Evolutionary conservation across 2,113 vertebrate species (phyloP).

Genomic region (Phasianus colchicus): DNA sequence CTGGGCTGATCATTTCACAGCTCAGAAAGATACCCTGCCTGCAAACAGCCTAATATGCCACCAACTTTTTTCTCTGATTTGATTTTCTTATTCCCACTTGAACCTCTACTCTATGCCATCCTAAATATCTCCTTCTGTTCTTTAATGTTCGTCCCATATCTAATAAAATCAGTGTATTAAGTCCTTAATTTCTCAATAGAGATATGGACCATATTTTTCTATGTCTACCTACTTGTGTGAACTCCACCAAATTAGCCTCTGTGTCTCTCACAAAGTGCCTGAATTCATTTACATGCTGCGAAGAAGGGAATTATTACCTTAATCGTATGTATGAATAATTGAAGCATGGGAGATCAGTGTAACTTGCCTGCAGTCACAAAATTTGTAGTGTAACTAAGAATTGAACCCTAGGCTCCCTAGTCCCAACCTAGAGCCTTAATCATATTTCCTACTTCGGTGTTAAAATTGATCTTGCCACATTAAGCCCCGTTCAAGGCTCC

Average conservation of each 20-base stretch:
- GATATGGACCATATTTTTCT: not conserved
- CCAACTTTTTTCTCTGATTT: not conserved
- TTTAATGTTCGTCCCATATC: not conserved
- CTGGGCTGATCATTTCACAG: rapidly evolving
- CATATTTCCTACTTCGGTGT: not conserved
- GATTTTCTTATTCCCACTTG: constrained; percentile 1
- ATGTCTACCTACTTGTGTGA: constrained; percentile 9
- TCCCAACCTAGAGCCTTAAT: not conserved
- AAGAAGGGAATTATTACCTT: constrained; percentile 59
- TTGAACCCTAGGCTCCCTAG: not conserved
- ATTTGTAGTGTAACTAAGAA: constrained; percentile 14
- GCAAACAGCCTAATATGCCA: not conserved
- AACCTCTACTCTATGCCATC: not conserved
- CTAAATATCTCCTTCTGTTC: not conserved
- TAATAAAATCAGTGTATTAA: constrained; percentile 47
- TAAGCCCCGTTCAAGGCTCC: not conserved
- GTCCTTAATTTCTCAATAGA: constrained; percentile 44
- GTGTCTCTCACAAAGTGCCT: not conserved
- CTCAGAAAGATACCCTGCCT: not conserved
- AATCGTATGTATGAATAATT: constrained; percentile 43
- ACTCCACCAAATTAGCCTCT: constrained; percentile 10
- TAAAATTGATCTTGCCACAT: not conserved
- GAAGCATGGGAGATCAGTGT: constrained; percentile 41
- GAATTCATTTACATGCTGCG: constrained; percentile 43
- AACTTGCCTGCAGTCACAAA: constrained; percentile 48